These are phyloP conservation scores for Lutraria lutraria DNA, from an alignment of 2,888 invertebrate species.

Conservation along the genomic window DNA sequence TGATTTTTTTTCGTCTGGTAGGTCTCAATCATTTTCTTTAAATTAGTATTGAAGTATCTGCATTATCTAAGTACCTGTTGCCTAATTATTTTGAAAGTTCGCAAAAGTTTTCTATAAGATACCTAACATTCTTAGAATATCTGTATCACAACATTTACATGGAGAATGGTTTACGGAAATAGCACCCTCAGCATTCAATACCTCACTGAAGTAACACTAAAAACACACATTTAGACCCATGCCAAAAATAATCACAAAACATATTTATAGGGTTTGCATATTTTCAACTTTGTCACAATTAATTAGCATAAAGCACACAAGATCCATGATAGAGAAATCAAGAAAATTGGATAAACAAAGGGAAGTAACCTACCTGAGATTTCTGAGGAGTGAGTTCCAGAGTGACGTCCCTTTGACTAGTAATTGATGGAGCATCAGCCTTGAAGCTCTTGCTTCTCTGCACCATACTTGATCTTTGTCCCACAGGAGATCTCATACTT, in stretches of 20 bases:
- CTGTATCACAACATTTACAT: background rate
- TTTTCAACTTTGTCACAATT: background rate
- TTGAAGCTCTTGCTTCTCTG: slow-evolving; percentile 67
- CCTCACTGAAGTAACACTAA: background rate
- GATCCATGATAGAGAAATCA: background rate
- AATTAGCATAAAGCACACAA: background rate
- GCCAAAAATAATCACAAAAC: background rate
- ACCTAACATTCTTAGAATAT: slow-evolving; percentile 9
- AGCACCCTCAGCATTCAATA: background rate
- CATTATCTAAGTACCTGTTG: background rate
- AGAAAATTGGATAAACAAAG: background rate
- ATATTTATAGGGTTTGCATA: background rate
- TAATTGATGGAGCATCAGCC: background rate
- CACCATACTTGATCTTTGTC: slow-evolving; percentile 45
- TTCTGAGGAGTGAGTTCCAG: slow-evolving; percentile 63
- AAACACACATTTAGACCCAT: background rate
- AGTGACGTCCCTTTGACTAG: slow-evolving; percentile 57
- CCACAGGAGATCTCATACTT: slow-evolving; percentile 59
- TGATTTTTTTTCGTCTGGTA: background rate
- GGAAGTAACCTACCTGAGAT: slow-evolving; percentile 57
- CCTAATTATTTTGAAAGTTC: background rate
- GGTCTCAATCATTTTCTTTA: background rate
- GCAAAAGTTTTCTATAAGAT: background rate
- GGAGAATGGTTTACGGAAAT: background rate
- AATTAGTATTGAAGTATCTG: background rate